These are phyloP conservation scores for Casuarius casuarius DNA, from an alignment of 2,113 vertebrate genomes.

Conservation along the genomic window DNA sequence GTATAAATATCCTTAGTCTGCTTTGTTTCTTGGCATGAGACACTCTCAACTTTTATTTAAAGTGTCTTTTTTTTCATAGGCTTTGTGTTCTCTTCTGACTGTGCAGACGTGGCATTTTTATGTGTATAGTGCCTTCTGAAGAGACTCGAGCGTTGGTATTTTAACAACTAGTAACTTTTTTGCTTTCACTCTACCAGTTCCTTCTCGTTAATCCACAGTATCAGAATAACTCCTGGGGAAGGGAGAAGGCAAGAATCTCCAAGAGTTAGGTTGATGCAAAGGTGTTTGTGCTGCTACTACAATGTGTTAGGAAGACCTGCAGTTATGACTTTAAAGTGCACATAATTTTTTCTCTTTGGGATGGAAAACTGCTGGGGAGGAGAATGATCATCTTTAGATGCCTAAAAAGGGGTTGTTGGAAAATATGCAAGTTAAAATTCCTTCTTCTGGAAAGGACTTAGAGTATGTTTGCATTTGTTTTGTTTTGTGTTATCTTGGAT, in stretches of 20 bases:
- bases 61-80: not conserved
- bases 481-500: not conserved
- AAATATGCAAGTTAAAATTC: not conserved
- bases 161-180: not conserved
- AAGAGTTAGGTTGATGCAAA: not conserved
- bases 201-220: not conserved
- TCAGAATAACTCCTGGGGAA: not conserved
- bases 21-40: not conserved
- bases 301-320: not conserved
- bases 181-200: not conserved
- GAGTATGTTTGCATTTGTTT: not conserved
- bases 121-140: not conserved
- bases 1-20: not conserved
- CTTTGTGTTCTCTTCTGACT: not conserved
- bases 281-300: not conserved
- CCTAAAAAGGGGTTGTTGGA: not conserved
- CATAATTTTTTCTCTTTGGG: fast-evolving
- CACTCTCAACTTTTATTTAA: not conserved
- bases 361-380: not conserved
- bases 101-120: fast-evolving
- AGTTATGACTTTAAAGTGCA: not conserved
- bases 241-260: not conserved
- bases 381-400: not conserved
- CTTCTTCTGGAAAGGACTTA: not conserved
- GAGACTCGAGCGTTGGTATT: not conserved